Percentiles rank a stretch among this genome's conserved stretches.
phyloP scores from a whole-genome alignment of 2,113 vertebrate genomes.

The Orientallactaga bullata region DNA sequence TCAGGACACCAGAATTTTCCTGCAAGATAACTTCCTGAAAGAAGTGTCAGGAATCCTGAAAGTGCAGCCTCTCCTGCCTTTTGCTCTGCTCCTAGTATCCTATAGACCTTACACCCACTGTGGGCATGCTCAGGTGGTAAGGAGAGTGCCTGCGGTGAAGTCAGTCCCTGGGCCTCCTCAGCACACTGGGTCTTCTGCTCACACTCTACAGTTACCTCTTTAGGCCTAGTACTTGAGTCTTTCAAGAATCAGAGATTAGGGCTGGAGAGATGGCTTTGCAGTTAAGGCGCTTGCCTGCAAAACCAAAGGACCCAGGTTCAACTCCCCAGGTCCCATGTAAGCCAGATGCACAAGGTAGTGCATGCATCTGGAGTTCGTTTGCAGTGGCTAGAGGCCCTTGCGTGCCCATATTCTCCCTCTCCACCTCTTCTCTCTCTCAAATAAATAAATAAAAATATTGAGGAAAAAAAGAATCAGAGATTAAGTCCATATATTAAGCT shows the following conservation, averaged over 20 bases:
- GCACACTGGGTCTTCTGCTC: background rate
- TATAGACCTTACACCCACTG: background rate
- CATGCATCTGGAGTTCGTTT: too few relatives aligned
- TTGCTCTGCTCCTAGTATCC: background rate
- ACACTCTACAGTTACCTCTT: background rate
- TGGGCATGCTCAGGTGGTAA: background rate
- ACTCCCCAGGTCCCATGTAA: too few relatives aligned
- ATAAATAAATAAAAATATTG: too few relatives aligned
- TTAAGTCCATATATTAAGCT: background rate
- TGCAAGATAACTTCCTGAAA: constrained; percentile 45
- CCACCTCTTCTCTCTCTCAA: too few relatives aligned
- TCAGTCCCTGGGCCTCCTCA: background rate
- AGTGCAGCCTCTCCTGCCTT: background rate
- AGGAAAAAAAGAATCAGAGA: background rate
- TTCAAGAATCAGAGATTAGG: background rate
- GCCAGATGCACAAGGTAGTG: too few relatives aligned
- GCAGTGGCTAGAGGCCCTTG: too few relatives aligned
- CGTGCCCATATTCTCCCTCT: too few relatives aligned
- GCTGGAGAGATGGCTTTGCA: too few relatives aligned
- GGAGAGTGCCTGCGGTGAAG: background rate
- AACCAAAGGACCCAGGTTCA: too few relatives aligned
- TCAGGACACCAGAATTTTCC: background rate
- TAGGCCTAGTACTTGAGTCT: background rate
- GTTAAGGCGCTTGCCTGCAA: too few relatives aligned
- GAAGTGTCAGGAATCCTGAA: background rate